These are phyloP conservation scores for Piezodorus guildinii DNA, from an alignment of 1,140 invertebrate species.

Conservation along the genomic window DNA sequence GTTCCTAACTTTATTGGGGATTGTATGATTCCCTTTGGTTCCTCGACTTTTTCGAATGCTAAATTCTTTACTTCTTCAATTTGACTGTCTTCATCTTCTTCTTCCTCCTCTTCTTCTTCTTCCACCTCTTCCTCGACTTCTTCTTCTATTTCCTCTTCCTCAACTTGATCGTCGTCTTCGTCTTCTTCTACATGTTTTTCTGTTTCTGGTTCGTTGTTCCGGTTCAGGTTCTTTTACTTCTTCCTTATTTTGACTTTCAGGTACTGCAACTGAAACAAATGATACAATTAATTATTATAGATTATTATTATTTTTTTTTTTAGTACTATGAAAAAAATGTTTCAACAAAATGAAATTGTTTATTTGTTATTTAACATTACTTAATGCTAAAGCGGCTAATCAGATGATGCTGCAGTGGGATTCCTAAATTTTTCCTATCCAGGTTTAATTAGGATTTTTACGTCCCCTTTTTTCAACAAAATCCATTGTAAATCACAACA, in stretches of 20 bases:
- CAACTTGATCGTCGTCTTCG: conserved; percentile 28
- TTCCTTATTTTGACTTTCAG: neutral
- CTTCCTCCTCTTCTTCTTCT: conserved; percentile 27
- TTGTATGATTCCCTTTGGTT: too few relatives aligned
- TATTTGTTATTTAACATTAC: too few relatives aligned
- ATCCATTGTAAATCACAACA: too few relatives aligned
- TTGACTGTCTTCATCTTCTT: conserved; percentile 29
- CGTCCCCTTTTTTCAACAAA: too few relatives aligned
- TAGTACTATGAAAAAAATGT: too few relatives aligned
- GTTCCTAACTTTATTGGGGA: too few relatives aligned
- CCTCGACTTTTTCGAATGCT: neutral
- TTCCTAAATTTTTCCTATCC: too few relatives aligned
- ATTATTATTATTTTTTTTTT: too few relatives aligned
- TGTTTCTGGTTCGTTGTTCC: neutral
- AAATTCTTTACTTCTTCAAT: conserved; percentile 29
- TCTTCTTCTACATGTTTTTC: conserved; percentile 33
- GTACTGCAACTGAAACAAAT: neutral
- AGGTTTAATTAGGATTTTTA: too few relatives aligned
- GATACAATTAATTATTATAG: neutral
- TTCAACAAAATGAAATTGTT: too few relatives aligned
- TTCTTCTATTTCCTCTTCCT: conserved; percentile 23
- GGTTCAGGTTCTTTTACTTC: neutral
- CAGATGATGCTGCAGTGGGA: too few relatives aligned
- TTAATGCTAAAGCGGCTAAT: too few relatives aligned
- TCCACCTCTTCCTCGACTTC: conserved; percentile 24